Percentiles rank a stretch among this genome's conserved stretches.
phyloP scores from a whole-genome alignment of 2,113 vertebrate genomes.

The Esox niger region DNA sequence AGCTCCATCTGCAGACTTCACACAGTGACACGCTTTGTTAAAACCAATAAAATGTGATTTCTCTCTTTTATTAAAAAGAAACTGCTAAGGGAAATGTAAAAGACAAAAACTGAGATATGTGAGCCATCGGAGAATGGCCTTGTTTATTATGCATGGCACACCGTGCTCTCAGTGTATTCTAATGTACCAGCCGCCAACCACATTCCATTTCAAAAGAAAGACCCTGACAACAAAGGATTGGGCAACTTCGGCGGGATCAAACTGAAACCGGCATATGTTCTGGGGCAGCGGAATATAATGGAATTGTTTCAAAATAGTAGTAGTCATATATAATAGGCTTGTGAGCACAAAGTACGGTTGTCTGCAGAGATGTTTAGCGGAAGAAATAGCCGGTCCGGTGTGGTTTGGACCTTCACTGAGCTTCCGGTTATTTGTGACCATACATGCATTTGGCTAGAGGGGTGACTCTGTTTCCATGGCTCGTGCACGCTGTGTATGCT shows the following conservation, averaged over 20 bases:
- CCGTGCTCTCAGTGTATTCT: no score
- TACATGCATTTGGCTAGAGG: background rate
- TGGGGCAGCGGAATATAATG: background rate
- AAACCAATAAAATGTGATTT: conserved; percentile 1
- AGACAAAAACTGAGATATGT: conserved; percentile 17
- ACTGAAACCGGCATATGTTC: background rate
- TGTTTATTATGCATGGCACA: conserved; percentile 19
- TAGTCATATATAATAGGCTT: background rate
- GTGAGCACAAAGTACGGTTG: background rate
- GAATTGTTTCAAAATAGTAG: background rate
- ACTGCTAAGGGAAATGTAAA: conserved; percentile 22
- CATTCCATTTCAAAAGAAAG: background rate
- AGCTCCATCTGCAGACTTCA: background rate
- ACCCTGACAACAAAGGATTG: conserved; percentile 1
- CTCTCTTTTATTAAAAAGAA: conserved; percentile 8
- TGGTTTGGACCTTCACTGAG: background rate
- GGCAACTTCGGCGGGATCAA: background rate
- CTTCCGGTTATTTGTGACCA: background rate
- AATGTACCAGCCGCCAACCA: background rate
- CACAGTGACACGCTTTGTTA: background rate
- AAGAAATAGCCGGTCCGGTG: background rate
- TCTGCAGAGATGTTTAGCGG: background rate
- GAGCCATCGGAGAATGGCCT: conserved; percentile 18
- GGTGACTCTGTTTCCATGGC: background rate
- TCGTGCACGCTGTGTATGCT: background rate